phyloP scores from a whole-genome alignment of 2,113 vertebrate genomes.

The Corythaeola cristata region DNA sequence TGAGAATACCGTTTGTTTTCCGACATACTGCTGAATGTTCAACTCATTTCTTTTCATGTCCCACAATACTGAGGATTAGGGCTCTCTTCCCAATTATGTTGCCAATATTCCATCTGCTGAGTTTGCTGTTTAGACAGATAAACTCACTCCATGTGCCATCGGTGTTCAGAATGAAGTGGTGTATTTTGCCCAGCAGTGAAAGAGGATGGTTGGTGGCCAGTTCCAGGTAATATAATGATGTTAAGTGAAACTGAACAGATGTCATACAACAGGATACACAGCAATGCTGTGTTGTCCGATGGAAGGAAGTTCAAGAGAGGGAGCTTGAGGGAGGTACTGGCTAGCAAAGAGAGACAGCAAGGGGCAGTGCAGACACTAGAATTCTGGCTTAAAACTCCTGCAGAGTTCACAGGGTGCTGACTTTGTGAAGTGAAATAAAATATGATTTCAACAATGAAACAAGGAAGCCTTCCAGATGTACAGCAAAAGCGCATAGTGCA shows the following conservation, averaged over 20 bases:
- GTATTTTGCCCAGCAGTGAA: background rate
- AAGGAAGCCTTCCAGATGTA: background rate
- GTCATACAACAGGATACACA: background rate
- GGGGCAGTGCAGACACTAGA: background rate
- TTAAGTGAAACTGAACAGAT: background rate
- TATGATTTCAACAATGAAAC: background rate
- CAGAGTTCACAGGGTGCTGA: background rate
- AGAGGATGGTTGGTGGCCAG: background rate
- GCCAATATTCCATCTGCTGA: background rate
- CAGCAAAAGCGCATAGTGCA: background rate
- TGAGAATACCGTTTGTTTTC: constrained; percentile 14
- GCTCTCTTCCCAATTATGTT: background rate
- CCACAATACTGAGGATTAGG: constrained; percentile 46
- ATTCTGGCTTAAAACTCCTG: background rate
- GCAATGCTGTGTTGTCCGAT: background rate
- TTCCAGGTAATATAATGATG: background rate
- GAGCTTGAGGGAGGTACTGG: background rate
- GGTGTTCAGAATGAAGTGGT: background rate
- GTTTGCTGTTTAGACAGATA: background rate
- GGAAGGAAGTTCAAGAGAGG: background rate
- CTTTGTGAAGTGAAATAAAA: background rate
- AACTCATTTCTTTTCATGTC: constrained; percentile 22
- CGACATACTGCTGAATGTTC: background rate
- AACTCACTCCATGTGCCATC: background rate
- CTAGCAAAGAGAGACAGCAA: background rate